phyloP scores from a whole-genome alignment of 2,797 vertebrate genomes.

The Pipistrellus kuhlii region DNA sequence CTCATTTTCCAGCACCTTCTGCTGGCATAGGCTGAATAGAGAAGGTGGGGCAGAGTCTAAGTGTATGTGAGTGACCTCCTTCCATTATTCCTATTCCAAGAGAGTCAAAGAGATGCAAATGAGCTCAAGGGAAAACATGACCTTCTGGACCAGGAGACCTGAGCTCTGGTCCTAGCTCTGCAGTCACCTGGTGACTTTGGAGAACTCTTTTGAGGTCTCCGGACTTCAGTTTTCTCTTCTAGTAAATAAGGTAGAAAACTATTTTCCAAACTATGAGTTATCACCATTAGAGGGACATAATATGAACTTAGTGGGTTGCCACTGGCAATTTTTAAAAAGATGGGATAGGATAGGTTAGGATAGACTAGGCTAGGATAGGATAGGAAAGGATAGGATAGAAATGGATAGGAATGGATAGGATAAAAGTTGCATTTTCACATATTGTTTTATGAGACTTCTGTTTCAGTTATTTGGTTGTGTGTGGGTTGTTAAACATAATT shows the following conservation, averaged over 20 bases:
- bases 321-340: constrained; percentile 5
- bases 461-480: not conserved
- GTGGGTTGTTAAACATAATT: not conserved
- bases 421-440: not conserved
- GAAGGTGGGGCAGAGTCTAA: not conserved
- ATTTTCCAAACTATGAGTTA: constrained; percentile 10
- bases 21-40: not conserved
- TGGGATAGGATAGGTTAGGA: not conserved
- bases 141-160: not conserved
- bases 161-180: not conserved
- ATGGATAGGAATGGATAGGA: not conserved
- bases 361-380: too few species aligned
- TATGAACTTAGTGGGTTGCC: not conserved
- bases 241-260: not conserved
- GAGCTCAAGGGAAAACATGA: not conserved
- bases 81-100: not conserved
- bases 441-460: constrained; percentile 16
- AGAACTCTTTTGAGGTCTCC: not conserved
- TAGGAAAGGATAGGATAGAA: not conserved
- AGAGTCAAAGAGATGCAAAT: not conserved
- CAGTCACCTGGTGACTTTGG: not conserved
- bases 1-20: not conserved
- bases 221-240: not conserved
- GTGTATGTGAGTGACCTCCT: not conserved
- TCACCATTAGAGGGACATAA: not conserved